A percentile compares a stretch with the other conserved stretches of the same genome.
Evolutionary conservation across 2,797 vertebrate genomes (phyloP).

Genomic region (Lutjanus campechanus): DNA sequence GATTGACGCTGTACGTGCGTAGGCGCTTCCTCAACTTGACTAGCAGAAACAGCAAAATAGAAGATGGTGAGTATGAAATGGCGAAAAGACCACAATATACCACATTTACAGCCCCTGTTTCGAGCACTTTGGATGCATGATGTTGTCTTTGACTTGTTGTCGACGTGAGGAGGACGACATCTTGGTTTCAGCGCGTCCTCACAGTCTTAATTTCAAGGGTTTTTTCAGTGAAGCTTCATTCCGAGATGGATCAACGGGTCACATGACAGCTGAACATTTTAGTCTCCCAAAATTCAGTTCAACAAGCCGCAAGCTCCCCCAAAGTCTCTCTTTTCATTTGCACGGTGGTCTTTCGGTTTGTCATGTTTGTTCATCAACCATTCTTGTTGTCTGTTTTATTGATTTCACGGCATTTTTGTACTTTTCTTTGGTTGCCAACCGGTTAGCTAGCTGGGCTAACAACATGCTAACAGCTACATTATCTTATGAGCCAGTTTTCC

Average conservation of each 20-base stretch:
- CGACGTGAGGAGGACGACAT: background rate
- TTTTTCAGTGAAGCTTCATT: conserved; percentile 35
- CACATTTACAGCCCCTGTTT: background rate
- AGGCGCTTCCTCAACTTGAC: conserved; percentile 78
- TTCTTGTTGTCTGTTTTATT: conserved; percentile 24
- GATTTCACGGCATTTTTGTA: background rate
- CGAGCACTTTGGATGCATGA: background rate
- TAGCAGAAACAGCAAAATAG: conserved; percentile 74
- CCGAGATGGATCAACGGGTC: conserved; percentile 72
- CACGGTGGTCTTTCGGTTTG: conserved; percentile 1
- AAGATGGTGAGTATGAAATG: conserved; percentile 88
- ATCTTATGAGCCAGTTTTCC: background rate
- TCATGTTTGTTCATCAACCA: background rate
- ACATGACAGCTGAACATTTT: conserved; percentile 81
- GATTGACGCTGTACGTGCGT: conserved; percentile 51
- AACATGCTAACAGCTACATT: conserved; percentile 64
- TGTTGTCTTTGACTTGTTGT: background rate
- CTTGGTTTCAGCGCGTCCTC: background rate
- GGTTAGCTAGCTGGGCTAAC: conserved; percentile 65
- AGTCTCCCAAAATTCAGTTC: conserved; percentile 5
- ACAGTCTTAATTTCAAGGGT: background rate
- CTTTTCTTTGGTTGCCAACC: conserved; percentile 15
- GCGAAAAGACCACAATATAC: conserved; percentile 35
- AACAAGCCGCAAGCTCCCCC: conserved; percentile 18
- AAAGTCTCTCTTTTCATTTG: conserved; percentile 9